Conservation (phyloP, 2,113 vertebrate species). For the Charadrius vociferus region DNA sequence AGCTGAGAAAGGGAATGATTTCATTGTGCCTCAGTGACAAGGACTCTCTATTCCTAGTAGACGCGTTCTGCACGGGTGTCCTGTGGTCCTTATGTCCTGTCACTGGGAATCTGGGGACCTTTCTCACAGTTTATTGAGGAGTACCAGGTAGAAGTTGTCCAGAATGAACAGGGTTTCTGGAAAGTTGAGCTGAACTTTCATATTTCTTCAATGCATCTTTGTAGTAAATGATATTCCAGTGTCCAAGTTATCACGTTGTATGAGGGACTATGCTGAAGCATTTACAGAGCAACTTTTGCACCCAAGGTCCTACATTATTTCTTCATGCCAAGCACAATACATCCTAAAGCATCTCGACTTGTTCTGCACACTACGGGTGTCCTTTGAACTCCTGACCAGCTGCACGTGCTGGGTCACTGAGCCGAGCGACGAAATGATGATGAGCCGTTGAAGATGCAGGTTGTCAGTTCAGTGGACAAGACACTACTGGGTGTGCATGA, state of each 20-base stretch:
- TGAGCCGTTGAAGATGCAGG: background rate
- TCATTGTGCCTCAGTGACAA: background rate
- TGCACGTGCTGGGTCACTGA: background rate
- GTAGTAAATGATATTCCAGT: background rate
- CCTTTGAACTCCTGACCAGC: background rate
- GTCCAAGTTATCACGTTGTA: background rate
- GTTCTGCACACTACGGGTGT: background rate
- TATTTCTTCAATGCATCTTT: background rate
- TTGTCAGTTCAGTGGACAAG: background rate
- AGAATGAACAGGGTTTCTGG: background rate
- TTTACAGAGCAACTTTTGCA: background rate
- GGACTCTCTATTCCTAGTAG: background rate
- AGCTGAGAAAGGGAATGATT: background rate
- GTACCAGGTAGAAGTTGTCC: background rate
- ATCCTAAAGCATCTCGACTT: background rate
- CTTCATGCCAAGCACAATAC: background rate
- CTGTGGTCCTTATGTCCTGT: background rate
- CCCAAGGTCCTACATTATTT: background rate
- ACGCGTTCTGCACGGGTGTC: background rate
- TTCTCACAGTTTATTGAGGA: background rate
- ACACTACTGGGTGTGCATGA: background rate
- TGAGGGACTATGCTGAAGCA: background rate
- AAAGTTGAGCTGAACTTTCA: accelerated
- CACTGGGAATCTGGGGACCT: background rate
- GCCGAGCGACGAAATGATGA: accelerated